Base-by-base conservation (phyloP, 2,888 invertebrate genomes). In the Apamea sordens region DNA sequence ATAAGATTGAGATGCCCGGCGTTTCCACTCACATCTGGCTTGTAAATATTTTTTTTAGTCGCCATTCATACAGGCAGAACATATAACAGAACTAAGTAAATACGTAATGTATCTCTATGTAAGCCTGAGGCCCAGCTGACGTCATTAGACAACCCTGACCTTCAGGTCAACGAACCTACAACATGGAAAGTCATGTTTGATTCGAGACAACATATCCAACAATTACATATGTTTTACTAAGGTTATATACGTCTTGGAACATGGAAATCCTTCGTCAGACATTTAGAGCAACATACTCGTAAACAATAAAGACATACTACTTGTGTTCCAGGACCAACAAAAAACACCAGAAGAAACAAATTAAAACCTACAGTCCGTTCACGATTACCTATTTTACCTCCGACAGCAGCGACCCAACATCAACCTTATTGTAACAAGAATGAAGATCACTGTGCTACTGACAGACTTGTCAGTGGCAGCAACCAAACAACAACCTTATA, bases 131-230 rank as follows among this genome's bases (percentile, higher is more conserved):
- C 50, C 28, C 24, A 32, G n/a, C n/a, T 73, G 32, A 53, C n/a
- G n/a, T 53, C 28, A 68, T 32, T 32, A 61, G 28, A 44, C 5
- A 73, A 28, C 44, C 36, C 24, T 44, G 73, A 53, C 61, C 53
- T 53, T 61, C n/a, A 44, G 80, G 32, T 68, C 61, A 80, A 73
- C 32, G 53, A 61, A 61, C 44, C 36, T 36, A 13, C n/a, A n/a
- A 67, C 32, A 67, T 44, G 13, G 41, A 41, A 50, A 67, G 15
- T 68, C n/a, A n/a, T 72, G 47, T 61, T n/a, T 59, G n/a, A 67
- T 65, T 61, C 21, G 5, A n/a, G 47, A 50, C 50, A 41, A 28
- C 10, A 69, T 63, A 77, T 44, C 41, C 15, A 64, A 64, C 53
- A 47, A 63, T 53, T 32, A 63, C 21, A 13, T 44, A 36, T 32